These are phyloP conservation scores for Raja brachyura DNA, from an alignment of 2,113 vertebrate species.

Conservation along the genomic window DNA sequence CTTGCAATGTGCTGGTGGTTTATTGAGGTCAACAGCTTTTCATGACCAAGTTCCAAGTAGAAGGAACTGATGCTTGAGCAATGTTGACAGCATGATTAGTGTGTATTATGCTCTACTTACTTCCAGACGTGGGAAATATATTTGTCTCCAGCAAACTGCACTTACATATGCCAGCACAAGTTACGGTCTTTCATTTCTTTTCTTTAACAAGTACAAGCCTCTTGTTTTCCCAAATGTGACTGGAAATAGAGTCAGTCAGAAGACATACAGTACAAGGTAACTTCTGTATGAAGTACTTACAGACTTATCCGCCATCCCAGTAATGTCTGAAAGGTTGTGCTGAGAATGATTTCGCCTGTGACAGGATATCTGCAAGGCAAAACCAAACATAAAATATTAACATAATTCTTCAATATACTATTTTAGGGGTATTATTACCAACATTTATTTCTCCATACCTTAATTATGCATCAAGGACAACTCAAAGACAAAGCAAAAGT, in stretches of 20 bases:
- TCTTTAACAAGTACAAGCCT: conserved; percentile 13
- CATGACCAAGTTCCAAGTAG: not conserved
- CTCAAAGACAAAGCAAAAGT: not conserved
- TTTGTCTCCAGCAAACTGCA: not conserved
- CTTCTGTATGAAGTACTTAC: conserved; percentile 49
- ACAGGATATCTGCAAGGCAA: conserved; percentile 62
- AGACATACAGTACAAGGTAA: not conserved
- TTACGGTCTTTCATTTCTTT: not conserved
- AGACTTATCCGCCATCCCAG: conserved; percentile 50
- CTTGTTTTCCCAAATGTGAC: not conserved
- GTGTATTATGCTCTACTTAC: conserved; percentile 29
- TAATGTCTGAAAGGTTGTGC: conserved; percentile 60
- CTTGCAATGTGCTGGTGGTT: conserved; percentile 23
- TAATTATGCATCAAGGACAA: not conserved
- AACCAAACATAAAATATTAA: conserved; percentile 39
- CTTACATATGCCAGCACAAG: conserved; percentile 18
- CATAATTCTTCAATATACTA: not conserved
- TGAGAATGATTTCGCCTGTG: conserved; percentile 88
- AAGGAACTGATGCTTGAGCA: conserved; percentile 10
- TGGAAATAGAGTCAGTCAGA: not conserved
- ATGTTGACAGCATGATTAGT: conserved; percentile 30
- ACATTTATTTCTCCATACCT: not conserved
- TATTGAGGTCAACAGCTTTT: conserved; percentile 7
- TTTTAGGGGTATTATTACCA: not conserved
- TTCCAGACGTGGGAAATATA: conserved; percentile 31